Base-by-base conservation (phyloP, 1,140 invertebrate species). In the Aporrectodea caliginosa region DNA sequence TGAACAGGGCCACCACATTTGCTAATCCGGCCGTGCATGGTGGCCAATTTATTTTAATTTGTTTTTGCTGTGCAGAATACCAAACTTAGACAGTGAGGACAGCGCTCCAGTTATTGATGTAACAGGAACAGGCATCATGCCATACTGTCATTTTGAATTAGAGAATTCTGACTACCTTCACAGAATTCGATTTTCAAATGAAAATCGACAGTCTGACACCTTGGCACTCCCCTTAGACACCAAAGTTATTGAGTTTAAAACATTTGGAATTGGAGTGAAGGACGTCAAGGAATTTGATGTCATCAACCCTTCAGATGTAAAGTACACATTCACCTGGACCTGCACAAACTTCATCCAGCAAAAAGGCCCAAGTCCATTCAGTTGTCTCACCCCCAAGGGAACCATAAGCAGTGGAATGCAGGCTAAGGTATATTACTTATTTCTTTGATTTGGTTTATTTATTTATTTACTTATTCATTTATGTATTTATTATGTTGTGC, bases 61-160 rank as follows among this genome's bases (percentile, higher is more conserved):
- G n/a, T n/a, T 58, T 58, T 58, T 58, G 6, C 22, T 58, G 43
- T 82, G 27, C 79, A 88, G 86, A 30, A 85, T 88, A 69, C 82
- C 87, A 6, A 86, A 87, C 81, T 82, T 88, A 33, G 85, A 87
- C 71, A 84, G 84, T 68, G 81, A 79, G 12, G 80, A 83, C 16
- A 83, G 85, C 43, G 86, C 85, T 6, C 87, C 87, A 68, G 85
- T 85, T 27, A 82, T 89, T 58, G 83, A 83, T 22, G 31, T 89
- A 22, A 86, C 83, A 73, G 88, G 84, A 0, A 83, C 84, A 43
- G 86, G 87, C 73, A 74, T 88, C 58, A 85, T 88, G 84, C 88
- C 88, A 1, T 89, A 86, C 79, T 89, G 88, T 79, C 88, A 89
- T 80, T 88, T 89, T 85, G 88, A 89, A 74, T 81, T 89, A 34